Base-by-base conservation (phyloP, 2,113 vertebrate genomes). In the Vireo altiloquus region DNA sequence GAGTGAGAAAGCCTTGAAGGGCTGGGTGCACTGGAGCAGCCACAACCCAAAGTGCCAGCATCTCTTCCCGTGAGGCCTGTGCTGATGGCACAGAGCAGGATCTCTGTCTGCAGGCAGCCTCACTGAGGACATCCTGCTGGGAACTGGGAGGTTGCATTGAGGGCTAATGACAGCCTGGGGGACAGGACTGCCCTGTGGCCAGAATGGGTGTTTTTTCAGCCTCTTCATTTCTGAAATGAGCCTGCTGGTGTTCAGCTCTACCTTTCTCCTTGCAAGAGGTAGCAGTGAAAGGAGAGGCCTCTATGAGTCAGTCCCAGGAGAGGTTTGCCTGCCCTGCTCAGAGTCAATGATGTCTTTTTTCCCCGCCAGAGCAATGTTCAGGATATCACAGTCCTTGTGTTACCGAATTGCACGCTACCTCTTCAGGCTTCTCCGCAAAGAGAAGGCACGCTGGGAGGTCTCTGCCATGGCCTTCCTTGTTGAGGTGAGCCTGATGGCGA, bases 291-390 rank as follows among this genome's bases (percentile, higher is more conserved):
- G 24, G 54, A 28, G n/a, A n/a, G 40, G n/a, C 30, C 14, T 40
- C 35, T 28, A 20, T 28, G 15, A 54, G 24, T 47, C 54, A 52
- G 60, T 59, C n/a, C 14, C 40, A 76, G 54, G 42, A 35, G 25
- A 76, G 17, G 11, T 49, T 42, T 69, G 21, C 22, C 30, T 19
- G 6, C 31, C 12, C 14, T 50, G 35, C 54, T 49, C 40, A 47
- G 31, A 31, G 54, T 15, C 1, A 0, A 27, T 0, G 0, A 31
- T 49, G 21, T 16, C 31, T 49, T 76, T 75, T 31, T 69, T 20
- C 20, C 30, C 70, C 35, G 25, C 30, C 64, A 90, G 79, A 37
- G 8, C 63, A 35, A 88, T 71, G 35, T 35, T 56, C 57, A 79
- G 42, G 30, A 30, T 31, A 49, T 88, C 85, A 22, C 24, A 27